phyloP scores from a whole-genome alignment of 2,888 invertebrate genomes.

The Polymixis lichenea region DNA sequence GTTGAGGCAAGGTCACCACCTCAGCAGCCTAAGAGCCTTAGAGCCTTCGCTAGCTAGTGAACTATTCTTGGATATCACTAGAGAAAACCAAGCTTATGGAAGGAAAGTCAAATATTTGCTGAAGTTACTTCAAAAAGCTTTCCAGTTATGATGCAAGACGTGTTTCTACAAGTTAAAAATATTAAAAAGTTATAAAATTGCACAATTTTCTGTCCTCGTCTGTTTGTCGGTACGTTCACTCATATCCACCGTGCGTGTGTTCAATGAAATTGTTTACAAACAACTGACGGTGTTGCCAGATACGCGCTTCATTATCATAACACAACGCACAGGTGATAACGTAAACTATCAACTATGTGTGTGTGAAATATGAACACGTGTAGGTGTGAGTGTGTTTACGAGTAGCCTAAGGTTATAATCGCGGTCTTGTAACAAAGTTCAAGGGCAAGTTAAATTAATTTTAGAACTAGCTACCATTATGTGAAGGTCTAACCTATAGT shows the following conservation, averaged over 20 bases:
- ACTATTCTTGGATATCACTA: not conserved
- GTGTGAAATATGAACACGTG: not conserved
- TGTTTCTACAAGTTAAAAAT: no score
- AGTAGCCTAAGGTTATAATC: conserved; percentile 20
- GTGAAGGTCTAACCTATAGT: not conserved
- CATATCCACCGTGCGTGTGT: conserved; percentile 51
- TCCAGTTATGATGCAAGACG: no score
- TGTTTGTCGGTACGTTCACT: conserved; percentile 18
- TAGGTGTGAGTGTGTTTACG: conserved; percentile 13
- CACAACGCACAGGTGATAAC: conserved; percentile 59
- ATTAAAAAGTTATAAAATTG: no score
- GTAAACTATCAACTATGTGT: conserved; percentile 21
- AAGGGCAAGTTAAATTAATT: conserved; percentile 30
- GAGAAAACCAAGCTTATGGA: not conserved
- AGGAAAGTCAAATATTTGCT: not conserved
- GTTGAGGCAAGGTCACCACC: not conserved
- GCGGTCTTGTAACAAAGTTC: conserved; percentile 27
- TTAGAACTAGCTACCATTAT: conserved; percentile 10
- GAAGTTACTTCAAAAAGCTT: not conserved
- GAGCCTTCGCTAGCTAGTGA: not conserved
- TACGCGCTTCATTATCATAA: conserved; percentile 66
- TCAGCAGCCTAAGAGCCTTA: not conserved
- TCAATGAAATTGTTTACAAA: conserved; percentile 68
- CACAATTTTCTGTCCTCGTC: no score
- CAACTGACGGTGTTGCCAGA: conserved; percentile 63